Evolutionary conservation across 2,113 vertebrate species (phyloP).

Genomic region (Paraplagusia blochii): DNA sequence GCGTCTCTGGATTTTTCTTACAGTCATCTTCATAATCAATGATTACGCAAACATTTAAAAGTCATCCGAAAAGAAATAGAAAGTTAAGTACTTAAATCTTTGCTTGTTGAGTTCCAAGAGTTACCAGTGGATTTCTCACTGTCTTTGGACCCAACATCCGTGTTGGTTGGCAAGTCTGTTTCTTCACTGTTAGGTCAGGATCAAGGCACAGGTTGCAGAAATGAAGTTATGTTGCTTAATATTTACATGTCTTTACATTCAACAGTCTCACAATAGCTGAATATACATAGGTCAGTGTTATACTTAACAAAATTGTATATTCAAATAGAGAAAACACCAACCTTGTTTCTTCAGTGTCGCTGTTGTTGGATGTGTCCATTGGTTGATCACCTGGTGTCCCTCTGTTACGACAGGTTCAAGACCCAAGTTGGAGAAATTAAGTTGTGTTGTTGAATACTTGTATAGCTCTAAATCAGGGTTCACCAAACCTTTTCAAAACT

Average conservation of each 20-base stretch:
- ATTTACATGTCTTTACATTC: too few relatives aligned
- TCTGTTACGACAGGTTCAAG: neutral
- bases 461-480: too few relatives aligned
- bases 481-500: too few relatives aligned
- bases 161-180: neutral
- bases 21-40: neutral
- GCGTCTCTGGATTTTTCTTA: neutral
- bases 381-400: neutral
- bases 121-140: neutral
- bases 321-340: too few relatives aligned
- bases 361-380: neutral
- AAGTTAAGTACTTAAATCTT: neutral
- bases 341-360: neutral
- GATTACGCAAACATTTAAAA: neutral
- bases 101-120: fast-evolving
- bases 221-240: neutral
- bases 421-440: neutral
- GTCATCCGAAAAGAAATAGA: neutral
- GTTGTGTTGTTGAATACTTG: too few relatives aligned
- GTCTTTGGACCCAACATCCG: neutral
- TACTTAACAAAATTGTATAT: too few relatives aligned
- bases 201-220: neutral
- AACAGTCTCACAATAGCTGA: too few relatives aligned
- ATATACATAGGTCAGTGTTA: too few relatives aligned
- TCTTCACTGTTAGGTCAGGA: neutral